phyloP scores from a whole-genome alignment of 2,113 vertebrate species.

The Columbina picui region DNA sequence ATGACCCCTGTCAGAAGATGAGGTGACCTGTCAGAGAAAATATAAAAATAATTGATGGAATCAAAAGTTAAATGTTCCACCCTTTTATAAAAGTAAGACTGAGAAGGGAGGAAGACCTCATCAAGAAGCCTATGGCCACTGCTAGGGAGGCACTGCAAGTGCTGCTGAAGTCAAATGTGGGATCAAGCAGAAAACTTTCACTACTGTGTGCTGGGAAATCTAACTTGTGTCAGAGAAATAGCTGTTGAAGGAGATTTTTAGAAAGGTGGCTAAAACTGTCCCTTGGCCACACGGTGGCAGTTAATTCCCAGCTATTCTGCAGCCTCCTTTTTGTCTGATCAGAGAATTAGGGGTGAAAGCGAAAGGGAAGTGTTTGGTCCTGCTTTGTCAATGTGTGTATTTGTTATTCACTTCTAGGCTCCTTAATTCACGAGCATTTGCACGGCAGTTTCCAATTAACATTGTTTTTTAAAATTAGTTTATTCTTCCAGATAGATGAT shows the following conservation, averaged over 20 bases:
- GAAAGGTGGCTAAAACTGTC: neutral
- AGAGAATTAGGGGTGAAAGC: neutral
- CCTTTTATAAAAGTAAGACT: neutral
- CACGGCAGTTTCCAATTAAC: neutral
- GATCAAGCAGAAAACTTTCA: neutral
- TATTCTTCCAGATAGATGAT: neutral
- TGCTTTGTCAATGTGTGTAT: neutral
- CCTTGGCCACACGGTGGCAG: constrained; percentile 73
- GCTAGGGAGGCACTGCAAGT: neutral
- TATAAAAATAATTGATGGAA: neutral
- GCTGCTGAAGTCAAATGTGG: accelerated
- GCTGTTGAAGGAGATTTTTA: neutral
- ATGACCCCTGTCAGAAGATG: neutral
- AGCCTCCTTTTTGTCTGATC: neutral
- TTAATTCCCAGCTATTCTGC: constrained; percentile 52
- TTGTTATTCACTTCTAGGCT: neutral
- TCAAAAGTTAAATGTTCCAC: neutral
- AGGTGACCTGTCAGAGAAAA: neutral
- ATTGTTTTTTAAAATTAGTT: neutral
- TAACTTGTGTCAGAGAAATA: neutral
- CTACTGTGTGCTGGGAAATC: neutral
- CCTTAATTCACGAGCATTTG: neutral
- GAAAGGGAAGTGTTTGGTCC: neutral
- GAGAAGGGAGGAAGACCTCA: neutral
- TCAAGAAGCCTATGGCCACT: neutral